These are phyloP conservation scores for Ctenicera cuprea DNA, from an alignment of 2,888 invertebrate genomes.

Conservation along the genomic window DNA sequence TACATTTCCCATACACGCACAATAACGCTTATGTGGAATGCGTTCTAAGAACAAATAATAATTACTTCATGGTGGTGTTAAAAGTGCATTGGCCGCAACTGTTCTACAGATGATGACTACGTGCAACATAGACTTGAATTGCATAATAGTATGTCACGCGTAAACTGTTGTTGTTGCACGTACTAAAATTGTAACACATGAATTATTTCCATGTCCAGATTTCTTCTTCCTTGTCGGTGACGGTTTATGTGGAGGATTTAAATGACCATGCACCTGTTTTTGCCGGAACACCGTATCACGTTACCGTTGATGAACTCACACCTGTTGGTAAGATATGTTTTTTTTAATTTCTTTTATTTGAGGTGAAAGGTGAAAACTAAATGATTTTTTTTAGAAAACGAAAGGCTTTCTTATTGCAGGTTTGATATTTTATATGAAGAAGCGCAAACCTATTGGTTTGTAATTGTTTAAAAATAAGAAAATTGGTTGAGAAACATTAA, in stretches of 20 bases:
- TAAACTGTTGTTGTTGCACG: slow-evolving; percentile 16
- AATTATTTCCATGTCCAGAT: slow-evolving; percentile 71
- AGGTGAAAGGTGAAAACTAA: too few relatives aligned
- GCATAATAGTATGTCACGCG: slow-evolving; percentile 24
- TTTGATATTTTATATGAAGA: too few relatives aligned
- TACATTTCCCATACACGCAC: too few relatives aligned
- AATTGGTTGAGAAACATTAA: too few relatives aligned
- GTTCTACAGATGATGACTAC: slow-evolving; percentile 24
- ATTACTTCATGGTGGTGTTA: slow-evolving; percentile 1
- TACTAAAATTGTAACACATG: slow-evolving; percentile 15
- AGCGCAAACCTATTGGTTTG: too few relatives aligned
- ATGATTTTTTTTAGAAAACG: too few relatives aligned
- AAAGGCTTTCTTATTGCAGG: too few relatives aligned
- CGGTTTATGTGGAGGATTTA: slow-evolving; percentile 91
- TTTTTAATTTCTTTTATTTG: not conserved
- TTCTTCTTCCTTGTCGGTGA: slow-evolving; percentile 88
- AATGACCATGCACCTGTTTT: slow-evolving; percentile 90
- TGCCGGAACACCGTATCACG: slow-evolving; percentile 84
- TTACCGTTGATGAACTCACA: slow-evolving; percentile 88
- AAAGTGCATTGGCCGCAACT: slow-evolving; percentile 25
- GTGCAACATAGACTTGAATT: slow-evolving; percentile 22
- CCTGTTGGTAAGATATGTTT: slow-evolving; percentile 77
- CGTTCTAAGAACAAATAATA: too few relatives aligned
- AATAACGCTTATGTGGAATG: too few relatives aligned
- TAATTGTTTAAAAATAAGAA: too few relatives aligned